phyloP scores from a whole-genome alignment of 2,888 invertebrate species.

The Agonum fuliginosum region DNA sequence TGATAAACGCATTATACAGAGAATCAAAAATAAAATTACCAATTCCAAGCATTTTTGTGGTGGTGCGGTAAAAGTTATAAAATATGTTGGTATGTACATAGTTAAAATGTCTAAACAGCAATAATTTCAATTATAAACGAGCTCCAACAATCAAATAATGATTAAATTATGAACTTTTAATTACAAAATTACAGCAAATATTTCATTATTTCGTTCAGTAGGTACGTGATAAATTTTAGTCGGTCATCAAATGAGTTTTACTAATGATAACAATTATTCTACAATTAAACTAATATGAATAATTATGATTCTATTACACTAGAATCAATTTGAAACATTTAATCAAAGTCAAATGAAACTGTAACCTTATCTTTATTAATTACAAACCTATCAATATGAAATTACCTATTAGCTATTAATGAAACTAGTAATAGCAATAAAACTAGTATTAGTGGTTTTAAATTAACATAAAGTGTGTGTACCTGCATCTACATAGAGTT shows the following conservation, averaged over 20 bases:
- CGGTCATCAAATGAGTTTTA: neutral
- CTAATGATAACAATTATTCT: constrained; percentile 31
- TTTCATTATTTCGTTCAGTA: neutral
- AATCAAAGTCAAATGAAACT: constrained; percentile 12
- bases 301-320: constrained; percentile 24
- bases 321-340: constrained; percentile 17
- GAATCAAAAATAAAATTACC: no score
- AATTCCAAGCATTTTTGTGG: no score
- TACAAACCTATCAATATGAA: constrained; percentile 4
- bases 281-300: constrained; percentile 28
- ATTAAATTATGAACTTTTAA: constrained; percentile 34
- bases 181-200: constrained; percentile 24
- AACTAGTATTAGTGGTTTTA: neutral
- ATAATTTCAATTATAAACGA: neutral
- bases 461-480: neutral
- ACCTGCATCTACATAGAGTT: neutral
- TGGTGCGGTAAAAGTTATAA: no score
- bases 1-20: no score
- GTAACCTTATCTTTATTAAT: constrained; percentile 29
- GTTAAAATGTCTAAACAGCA: neutral
- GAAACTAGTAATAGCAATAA: neutral
- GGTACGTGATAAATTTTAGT: constrained; percentile 8
- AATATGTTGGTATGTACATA: no score
- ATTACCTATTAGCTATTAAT: constrained; percentile 8
- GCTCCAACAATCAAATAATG: neutral